These are phyloP conservation scores for Cinara cedri DNA, from an alignment of 2,888 invertebrate species.

Conservation along the genomic window DNA sequence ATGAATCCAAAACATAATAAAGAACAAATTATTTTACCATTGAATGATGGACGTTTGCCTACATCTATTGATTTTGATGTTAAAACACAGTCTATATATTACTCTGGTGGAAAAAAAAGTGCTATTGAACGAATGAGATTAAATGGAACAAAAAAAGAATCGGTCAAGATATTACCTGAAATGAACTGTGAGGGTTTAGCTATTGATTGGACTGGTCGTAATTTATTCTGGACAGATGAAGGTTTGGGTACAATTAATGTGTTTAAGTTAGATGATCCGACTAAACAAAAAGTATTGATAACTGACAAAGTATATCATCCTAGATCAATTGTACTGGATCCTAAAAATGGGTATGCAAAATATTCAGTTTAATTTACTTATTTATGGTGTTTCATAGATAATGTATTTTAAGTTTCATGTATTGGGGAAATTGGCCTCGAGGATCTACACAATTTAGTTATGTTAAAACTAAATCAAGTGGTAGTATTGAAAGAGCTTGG, in stretches of 20 bases:
- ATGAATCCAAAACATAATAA: conserved; percentile 62
- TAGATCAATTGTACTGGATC: conserved; percentile 74
- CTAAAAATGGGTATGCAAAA: conserved; percentile 68
- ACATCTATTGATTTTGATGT: conserved; percentile 75
- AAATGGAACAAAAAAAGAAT: conserved; percentile 68
- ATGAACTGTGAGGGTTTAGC: conserved; percentile 77
- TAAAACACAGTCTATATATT: conserved; percentile 69
- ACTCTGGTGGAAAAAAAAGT: conserved; percentile 68
- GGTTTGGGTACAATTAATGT: conserved; percentile 71
- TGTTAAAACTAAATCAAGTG: conserved; percentile 62
- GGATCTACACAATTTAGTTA: conserved; percentile 59
- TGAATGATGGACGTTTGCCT: conserved; percentile 71
- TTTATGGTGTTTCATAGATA: not conserved
- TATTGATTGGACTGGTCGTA: conserved; percentile 81
- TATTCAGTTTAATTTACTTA: conserved; percentile 26
- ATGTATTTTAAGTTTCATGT: conserved; percentile 67
- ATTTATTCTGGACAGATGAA: conserved; percentile 85
- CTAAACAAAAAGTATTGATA: conserved; percentile 68
- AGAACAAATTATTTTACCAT: conserved; percentile 72
- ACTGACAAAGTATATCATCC: conserved; percentile 68
- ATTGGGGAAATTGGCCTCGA: conserved; percentile 77
- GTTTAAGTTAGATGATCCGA: conserved; percentile 69
- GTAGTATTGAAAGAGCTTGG: conserved; percentile 73
- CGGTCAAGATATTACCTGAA: conserved; percentile 68
- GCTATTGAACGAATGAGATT: conserved; percentile 72